phyloP scores from a whole-genome alignment of 2,888 invertebrate species.

The Habroteleia sp. region DNA sequence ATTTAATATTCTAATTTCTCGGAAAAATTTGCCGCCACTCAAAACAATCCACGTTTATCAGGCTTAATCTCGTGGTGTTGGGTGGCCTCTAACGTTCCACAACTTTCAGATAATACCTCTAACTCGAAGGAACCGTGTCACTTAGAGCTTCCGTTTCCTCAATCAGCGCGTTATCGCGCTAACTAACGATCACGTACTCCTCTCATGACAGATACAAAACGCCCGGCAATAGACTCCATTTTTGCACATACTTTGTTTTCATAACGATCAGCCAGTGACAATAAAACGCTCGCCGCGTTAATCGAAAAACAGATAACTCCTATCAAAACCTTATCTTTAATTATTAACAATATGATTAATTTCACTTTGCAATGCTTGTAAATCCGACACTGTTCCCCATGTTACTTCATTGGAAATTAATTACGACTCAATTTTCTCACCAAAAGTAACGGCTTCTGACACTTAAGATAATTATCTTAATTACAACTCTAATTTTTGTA shows the following conservation, averaged over 20 bases:
- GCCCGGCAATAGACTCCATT: conserved; percentile 3
- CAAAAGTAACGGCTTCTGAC: too few relatives aligned
- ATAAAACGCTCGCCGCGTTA: neutral
- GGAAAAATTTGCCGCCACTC: conserved; percentile 15
- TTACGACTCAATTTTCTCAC: neutral
- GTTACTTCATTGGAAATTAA: neutral
- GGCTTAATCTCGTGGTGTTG: conserved; percentile 28
- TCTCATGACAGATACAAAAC: conserved; percentile 26
- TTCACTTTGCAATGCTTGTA: neutral
- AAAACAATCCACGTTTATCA: conserved; percentile 18
- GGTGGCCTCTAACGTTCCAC: conserved; percentile 26
- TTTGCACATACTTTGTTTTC: conserved; percentile 7
- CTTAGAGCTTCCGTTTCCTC: conserved; percentile 50
- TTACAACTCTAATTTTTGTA: too few relatives aligned
- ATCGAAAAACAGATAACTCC: neutral
- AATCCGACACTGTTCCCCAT: too few relatives aligned
- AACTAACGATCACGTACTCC: conserved; percentile 11
- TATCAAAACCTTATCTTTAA: conserved; percentile 1
- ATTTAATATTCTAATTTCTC: conserved; percentile 18
- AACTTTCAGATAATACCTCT: conserved; percentile 25
- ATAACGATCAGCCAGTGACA: neutral
- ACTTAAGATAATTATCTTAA: too few relatives aligned
- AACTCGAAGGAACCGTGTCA: conserved; percentile 43
- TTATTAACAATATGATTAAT: conserved; percentile 13
- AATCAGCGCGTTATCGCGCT: conserved; percentile 21